Conservation (phyloP, 2,888 invertebrate genomes). For the Volucella zonaria region DNA sequence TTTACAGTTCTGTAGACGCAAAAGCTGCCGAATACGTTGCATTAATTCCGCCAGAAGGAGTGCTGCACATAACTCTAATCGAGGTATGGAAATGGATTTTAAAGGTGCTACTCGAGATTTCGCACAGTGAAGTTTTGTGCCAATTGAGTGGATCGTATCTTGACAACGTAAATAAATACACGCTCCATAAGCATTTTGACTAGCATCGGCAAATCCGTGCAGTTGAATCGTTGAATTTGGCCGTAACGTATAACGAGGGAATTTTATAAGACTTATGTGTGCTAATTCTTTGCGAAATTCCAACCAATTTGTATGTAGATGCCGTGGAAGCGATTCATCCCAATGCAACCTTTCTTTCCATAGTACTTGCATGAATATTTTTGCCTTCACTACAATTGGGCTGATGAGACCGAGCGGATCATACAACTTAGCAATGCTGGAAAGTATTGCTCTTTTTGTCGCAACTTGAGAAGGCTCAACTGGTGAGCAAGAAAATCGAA, state of each 20-base stretch:
- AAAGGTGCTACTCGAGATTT: constrained; percentile 18
- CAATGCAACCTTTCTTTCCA: too few relatives aligned
- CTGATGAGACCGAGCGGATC: constrained; percentile 2
- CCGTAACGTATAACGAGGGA: neutral
- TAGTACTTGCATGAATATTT: too few relatives aligned
- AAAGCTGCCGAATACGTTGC: neutral
- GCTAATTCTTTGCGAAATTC: neutral
- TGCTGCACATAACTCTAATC: constrained; percentile 22
- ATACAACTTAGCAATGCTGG: constrained; percentile 1
- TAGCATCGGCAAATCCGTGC: neutral
- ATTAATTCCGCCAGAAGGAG: constrained; percentile 14
- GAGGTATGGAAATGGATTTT: constrained; percentile 20
- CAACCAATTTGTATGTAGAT: constrained; percentile 1
- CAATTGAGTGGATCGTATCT: neutral
- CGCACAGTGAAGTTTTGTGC: neutral
- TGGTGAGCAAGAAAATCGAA: too few relatives aligned
- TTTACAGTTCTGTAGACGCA: neutral
- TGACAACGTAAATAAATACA: constrained; percentile 3
- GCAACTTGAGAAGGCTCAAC: too few relatives aligned
- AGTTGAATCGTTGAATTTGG: neutral
- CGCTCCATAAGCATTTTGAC: neutral
- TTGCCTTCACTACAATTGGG: neutral
- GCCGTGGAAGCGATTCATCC: too few relatives aligned
- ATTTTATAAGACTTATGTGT: neutral
- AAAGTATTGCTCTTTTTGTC: too few relatives aligned